Evolutionary conservation across 2,888 invertebrate species (phyloP).

Genomic region (Clepsis dumicolana): DNA sequence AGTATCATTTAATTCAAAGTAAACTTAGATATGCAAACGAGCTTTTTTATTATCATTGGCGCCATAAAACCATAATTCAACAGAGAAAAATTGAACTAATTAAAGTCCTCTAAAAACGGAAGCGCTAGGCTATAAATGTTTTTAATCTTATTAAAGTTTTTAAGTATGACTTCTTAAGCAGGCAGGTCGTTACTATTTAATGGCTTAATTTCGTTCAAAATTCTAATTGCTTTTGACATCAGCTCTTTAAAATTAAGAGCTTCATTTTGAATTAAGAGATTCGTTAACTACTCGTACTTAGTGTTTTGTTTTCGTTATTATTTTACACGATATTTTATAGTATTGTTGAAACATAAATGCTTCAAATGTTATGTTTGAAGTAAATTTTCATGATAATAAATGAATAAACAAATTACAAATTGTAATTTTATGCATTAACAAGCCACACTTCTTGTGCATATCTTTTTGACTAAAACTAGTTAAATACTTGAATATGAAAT

Average conservation of each 20-base stretch:
- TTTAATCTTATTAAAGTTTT: conserved; percentile 25
- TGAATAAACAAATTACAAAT: too few species aligned
- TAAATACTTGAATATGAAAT: too few species aligned
- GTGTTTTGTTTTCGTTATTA: too few species aligned
- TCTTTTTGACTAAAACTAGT: neutral
- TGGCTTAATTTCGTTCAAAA: conserved; percentile 18
- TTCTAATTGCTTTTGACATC: conserved; percentile 10
- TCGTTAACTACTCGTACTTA: too few species aligned
- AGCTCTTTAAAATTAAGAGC: conserved; percentile 18
- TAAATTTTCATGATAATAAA: too few species aligned
- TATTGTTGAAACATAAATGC: too few species aligned
- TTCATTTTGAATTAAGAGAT: neutral
- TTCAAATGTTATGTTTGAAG: too few species aligned
- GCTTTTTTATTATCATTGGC: neutral
- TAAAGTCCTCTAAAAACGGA: conserved; percentile 1
- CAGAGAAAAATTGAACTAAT: neutral
- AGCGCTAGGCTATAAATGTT: conserved; percentile 15
- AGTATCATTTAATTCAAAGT: neutral
- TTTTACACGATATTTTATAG: too few species aligned
- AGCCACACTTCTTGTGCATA: neutral
- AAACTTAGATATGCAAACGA: neutral
- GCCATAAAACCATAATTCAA: neutral
- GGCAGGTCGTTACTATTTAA: conserved; percentile 6
- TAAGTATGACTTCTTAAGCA: neutral
- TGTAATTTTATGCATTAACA: too few species aligned